phyloP scores from a whole-genome alignment of 2,113 vertebrate species.

The Edolisoma coerulescens region DNA sequence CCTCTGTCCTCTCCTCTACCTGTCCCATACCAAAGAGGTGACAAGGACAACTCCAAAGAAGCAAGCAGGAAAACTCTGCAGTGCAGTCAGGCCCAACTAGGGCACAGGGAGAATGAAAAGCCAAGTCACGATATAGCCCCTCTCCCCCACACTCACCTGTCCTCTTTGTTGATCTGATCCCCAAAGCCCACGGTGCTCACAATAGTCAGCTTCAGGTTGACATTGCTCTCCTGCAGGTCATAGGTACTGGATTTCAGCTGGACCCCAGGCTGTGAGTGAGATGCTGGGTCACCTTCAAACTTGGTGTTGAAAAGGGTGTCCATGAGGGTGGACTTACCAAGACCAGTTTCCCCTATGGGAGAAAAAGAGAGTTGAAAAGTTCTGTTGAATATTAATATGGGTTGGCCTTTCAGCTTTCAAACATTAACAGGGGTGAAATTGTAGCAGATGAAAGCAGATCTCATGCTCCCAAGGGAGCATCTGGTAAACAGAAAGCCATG shows the following conservation, averaged over 20 bases:
- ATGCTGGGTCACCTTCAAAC: conserved; percentile 90
- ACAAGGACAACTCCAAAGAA: not conserved
- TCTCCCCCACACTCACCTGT: conserved; percentile 77
- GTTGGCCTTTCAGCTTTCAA: conserved; percentile 1
- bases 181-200: conserved; percentile 94
- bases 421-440: conserved; percentile 36
- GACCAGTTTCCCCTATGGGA: conserved; percentile 88
- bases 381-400: not conserved
- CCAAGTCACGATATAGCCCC: rapidly evolving
- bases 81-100: not conserved
- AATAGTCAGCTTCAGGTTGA: conserved; percentile 91
- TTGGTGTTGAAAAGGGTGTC: conserved; percentile 98
- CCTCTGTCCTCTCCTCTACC: not conserved
- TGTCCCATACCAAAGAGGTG: not conserved
- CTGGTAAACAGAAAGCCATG: conserved; percentile 34
- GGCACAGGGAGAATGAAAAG: not conserved
- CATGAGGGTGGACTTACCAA: conserved; percentile 97
- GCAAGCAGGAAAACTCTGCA: not conserved
- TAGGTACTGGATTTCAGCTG: conserved; percentile 93
- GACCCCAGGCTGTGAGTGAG: conserved; percentile 91
- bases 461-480: not conserved
- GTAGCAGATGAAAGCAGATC: conserved; percentile 37
- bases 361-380: not conserved
- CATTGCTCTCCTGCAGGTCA: conserved; percentile 94
- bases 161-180: conserved; percentile 97